Evolutionary conservation across 64 coral and sea anemone genomes (phyloP), one percentile per base, ranked within the genome.

Genomic region (Acropora yongei): DNA sequence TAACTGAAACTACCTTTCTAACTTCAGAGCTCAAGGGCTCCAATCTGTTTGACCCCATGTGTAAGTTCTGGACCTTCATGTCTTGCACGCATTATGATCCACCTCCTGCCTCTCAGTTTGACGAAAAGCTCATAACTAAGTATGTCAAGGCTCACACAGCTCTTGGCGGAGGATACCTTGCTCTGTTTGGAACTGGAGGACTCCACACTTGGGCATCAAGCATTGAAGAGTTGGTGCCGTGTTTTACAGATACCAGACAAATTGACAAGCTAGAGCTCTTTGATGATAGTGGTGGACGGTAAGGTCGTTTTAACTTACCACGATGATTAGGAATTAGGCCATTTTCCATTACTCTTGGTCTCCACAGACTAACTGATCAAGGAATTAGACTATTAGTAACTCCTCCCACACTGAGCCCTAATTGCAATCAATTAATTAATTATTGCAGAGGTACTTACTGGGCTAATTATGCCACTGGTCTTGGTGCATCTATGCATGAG

Each of bases 31-130:
- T 99, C 48, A 69, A 80, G 66, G 77, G 44, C 61, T 99, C 97
- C 18, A 79, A 57, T 44, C 83, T 96, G 8, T 65, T 94, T 88
- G 85, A 99, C 14, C 91, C 91, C 47, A 61, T 88, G 9, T 99
- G 97, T 95, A 99, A 99, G 80, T 94, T 95, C 55, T 96, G 94
- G 97, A 86, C 85, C 40, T 99, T 99, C 45, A 99, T 99, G 97
- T 96, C 94, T 2, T 99, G 91, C 47, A 96, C 97, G 5, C 91
- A 94, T 87, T 99, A 99, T 85, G 94, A 96, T 41, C 97, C 97
- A 49, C 97, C 97, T 51, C n/a, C 79, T 6, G 45, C 79, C 16
- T 78, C 87, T 9, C 71, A 94, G 78, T 94, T 99, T 78, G 44
- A 92, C 79, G 84, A 80, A n/a, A 94, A 86, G 53, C 58, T 92